Percentiles rank a stretch among this genome's conserved stretches.
These are phyloP conservation scores for Tethya wilhelma DNA, from an alignment of 37 sponge, comb jelly and placozoan species.

Conservation along the genomic window DNA sequence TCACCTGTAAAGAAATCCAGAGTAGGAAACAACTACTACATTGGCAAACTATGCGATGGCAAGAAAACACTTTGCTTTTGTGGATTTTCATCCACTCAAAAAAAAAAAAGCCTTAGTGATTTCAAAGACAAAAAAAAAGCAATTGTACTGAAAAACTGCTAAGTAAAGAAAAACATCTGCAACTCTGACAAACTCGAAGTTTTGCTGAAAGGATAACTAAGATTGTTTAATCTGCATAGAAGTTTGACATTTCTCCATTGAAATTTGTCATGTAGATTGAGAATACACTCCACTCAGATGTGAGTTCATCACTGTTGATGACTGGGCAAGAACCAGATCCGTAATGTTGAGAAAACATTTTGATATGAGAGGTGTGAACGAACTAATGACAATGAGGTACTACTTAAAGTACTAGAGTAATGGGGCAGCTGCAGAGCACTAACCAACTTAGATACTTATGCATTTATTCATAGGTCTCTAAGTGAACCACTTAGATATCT, in stretches of 20 bases:
- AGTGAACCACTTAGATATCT: too few species aligned
- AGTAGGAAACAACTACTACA: neutral
- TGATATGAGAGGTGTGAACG: too few species aligned
- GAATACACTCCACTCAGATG: too few species aligned
- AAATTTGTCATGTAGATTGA: too few species aligned
- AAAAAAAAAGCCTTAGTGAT: neutral
- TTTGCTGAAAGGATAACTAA: conserved; percentile 3
- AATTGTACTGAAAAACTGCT: neutral
- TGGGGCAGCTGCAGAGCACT: too few species aligned
- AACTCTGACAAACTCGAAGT: neutral
- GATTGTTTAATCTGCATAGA: neutral
- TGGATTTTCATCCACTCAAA: neutral
- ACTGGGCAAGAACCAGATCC: too few species aligned
- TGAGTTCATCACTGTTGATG: too few species aligned
- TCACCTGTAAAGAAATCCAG: conserved; percentile 8
- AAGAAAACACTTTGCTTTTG: neutral
- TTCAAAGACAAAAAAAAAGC: neutral
- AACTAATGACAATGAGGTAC: too few species aligned
- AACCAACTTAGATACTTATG: too few species aligned
- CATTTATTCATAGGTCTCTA: too few species aligned
- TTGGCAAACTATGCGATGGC: neutral
- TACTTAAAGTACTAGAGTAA: too few species aligned
- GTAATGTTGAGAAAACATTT: too few species aligned
- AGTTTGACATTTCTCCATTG: neutral
- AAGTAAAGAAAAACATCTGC: neutral